phyloP scores from a whole-genome alignment of 2,888 invertebrate genomes.

The Dolomedes plantarius region DNA sequence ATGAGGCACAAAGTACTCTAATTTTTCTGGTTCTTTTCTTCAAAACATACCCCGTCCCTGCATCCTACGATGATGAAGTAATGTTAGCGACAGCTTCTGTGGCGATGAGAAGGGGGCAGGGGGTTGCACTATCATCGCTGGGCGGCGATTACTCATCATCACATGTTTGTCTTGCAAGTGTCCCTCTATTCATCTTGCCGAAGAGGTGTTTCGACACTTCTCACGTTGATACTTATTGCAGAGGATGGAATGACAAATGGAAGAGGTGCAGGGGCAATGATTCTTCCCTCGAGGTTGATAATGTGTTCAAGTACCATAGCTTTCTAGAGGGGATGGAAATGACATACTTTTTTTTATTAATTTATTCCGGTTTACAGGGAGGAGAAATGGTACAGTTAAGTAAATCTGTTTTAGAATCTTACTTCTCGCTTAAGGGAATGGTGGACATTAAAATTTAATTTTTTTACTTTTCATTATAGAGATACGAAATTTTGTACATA shows the following conservation, averaged over 20 bases:
- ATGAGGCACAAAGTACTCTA: too few species aligned
- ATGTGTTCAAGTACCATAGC: background rate
- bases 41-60: background rate
- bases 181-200: constrained; percentile 14
- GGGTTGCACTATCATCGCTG: background rate
- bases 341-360: too few species aligned
- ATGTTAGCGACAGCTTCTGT: background rate
- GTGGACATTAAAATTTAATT: too few species aligned
- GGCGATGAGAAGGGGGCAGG: background rate
- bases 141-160: constrained; percentile 16
- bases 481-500: too few species aligned
- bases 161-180: background rate
- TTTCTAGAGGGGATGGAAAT: background rate
- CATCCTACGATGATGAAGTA: background rate
- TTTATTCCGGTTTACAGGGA: too few species aligned
- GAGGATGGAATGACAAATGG: constrained; percentile 4
- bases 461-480: too few species aligned
- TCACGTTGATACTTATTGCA: background rate
- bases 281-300: background rate
- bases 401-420: too few species aligned
- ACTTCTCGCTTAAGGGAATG: too few species aligned
- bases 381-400: too few species aligned
- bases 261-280: background rate
- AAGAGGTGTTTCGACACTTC: constrained; percentile 3
- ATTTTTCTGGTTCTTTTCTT: too few species aligned